Base-by-base conservation (phyloP, 2,888 invertebrate species). In the Idaea aversata region DNA sequence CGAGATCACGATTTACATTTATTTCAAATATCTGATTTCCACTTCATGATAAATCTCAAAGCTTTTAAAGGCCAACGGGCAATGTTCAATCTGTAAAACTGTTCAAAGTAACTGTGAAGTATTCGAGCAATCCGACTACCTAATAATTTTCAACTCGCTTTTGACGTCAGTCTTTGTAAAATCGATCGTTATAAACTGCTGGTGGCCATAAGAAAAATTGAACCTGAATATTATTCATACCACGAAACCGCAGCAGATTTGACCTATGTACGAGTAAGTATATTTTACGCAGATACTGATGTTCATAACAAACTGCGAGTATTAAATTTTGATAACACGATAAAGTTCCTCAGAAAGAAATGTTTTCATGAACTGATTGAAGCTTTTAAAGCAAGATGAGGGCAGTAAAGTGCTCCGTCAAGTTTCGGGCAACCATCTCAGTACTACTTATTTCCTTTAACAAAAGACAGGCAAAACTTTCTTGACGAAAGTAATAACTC, bases 141-240 rank as follows among this genome's bases (percentile, higher is more conserved):
- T 68, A 57, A 63, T 67, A 67, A 69, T 61, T 65, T 59, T 34
- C 35, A 15, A 38, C 38, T 60, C 65, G 63, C 34, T 66, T 59
- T 58, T 65, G 68, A 66, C 66, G 67, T 65, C 65, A 67, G 59
- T 63, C 61, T 66, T 60, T 62, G 61, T 64, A 63, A 65, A 59
- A 47, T 68, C 69, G 67, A 70, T 70, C 64, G 67, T 64, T 66
- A 65, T 62, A 57, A 15, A n/a, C 60, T 15, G 58, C 15, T 61
- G 25, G 58, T 63, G 59, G 59, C 69, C 65, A 64, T 72, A 72
- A 70, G 71, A 73, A 70, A 63, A 74, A 73, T 72, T 72, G 63
- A 65, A 71, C 62, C 25, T 67, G 59, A 66, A 67, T 77, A 75
- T 75, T 77, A 76, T 78, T 76, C 71, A 76, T 76, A 63, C 34